Evolutionary conservation across 2,113 vertebrate genomes (phyloP).

Genomic region (Microcebus jonahi): DNA sequence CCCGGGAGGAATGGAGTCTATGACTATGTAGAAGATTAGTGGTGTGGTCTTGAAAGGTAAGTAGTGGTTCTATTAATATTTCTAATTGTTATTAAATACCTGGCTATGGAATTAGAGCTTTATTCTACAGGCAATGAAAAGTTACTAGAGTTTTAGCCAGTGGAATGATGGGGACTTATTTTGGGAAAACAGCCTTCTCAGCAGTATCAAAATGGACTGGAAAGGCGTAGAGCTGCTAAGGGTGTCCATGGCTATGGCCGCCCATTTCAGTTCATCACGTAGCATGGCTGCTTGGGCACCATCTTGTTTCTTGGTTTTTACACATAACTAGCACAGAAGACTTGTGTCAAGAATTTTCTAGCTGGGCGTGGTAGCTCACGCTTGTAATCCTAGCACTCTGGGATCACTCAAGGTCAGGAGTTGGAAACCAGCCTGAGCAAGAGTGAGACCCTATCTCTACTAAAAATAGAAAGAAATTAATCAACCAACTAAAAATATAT

Average conservation of each 20-base stretch:
- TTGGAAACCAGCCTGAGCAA: too few relatives aligned
- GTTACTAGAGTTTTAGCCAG: not conserved
- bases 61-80: not conserved
- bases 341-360: not conserved
- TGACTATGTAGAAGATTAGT: not conserved
- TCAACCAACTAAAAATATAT: too few relatives aligned
- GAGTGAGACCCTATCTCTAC: too few relatives aligned
- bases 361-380: too few relatives aligned
- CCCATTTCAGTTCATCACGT: not conserved
- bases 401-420: too few relatives aligned
- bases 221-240: not conserved
- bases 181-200: not conserved
- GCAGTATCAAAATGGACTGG: not conserved
- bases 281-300: not conserved
- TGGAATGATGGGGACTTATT: not conserved
- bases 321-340: not conserved
- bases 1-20: not conserved
- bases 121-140: not conserved
- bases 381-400: too few relatives aligned
- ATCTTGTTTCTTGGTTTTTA: not conserved
- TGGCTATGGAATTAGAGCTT: not conserved
- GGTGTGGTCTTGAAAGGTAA: not conserved
- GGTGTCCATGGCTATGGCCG: rapidly evolving
- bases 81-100: not conserved
- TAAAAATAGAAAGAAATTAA: too few relatives aligned